Evolutionary conservation across 2,113 vertebrate species (phyloP).

Genomic region (Cranoglanis bouderius): DNA sequence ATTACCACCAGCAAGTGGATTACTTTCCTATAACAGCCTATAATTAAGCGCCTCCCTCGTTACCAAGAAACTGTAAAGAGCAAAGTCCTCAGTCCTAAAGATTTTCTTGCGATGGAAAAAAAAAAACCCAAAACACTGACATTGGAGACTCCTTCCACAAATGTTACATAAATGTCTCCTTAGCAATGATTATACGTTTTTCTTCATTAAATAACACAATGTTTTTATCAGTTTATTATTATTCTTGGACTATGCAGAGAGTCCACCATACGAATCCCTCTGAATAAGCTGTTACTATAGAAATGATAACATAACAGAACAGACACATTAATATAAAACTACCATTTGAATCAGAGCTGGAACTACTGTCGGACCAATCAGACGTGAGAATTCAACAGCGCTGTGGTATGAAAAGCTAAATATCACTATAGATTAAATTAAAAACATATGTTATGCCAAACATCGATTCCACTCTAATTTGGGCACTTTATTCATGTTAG

Average conservation of each 20-base stretch:
- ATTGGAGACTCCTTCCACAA: not conserved
- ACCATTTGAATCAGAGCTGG: not conserved
- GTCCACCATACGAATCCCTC: not conserved
- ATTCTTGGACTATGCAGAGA: not conserved
- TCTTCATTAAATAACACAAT: not conserved
- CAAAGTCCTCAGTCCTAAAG: not conserved
- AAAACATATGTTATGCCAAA: not conserved
- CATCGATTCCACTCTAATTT: not conserved
- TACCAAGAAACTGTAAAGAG: not conserved
- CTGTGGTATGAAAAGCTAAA: not conserved
- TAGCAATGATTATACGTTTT: not conserved
- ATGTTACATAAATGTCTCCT: not conserved
- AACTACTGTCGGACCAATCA: not conserved
- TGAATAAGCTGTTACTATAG: not conserved
- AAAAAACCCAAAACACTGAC: not conserved
- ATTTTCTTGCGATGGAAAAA: not conserved
- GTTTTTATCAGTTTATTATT: not conserved
- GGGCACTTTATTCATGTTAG: not conserved
- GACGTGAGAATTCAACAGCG: not conserved
- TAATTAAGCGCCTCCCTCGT: not conserved
- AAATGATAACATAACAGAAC: not conserved
- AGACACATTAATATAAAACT: not conserved
- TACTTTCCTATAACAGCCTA: not conserved
- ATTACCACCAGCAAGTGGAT: not conserved
- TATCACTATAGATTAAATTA: conserved; percentile 1